Percentiles rank a stretch among this genome's conserved stretches.
Evolutionary conservation across 53 echinoderm and acorn worm species (phyloP).

Genomic region (Glandiceps talaboti): DNA sequence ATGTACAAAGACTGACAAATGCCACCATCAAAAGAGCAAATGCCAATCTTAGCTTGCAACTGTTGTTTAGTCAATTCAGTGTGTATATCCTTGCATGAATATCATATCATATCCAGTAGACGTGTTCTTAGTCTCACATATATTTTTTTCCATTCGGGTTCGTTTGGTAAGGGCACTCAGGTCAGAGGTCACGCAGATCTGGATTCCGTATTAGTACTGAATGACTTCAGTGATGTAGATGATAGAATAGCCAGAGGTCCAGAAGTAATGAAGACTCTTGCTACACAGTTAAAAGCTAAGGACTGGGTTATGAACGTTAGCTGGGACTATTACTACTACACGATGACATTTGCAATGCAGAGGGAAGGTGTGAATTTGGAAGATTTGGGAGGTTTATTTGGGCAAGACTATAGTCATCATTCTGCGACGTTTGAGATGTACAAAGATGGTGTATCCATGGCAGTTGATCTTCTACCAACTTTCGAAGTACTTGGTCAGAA

Average conservation of each 20-base stretch:
- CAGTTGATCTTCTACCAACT: neutral
- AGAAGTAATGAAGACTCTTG: neutral
- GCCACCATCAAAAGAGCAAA: too few species aligned
- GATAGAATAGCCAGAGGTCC: neutral
- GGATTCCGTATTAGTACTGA: neutral
- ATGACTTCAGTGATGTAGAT: neutral
- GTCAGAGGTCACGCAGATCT: neutral
- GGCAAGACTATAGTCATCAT: too few species aligned
- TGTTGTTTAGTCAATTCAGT: too few species aligned
- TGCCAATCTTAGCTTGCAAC: neutral
- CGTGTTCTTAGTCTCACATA: too few species aligned
- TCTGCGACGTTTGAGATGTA: too few species aligned
- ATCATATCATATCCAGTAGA: too few species aligned
- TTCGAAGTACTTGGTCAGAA: neutral
- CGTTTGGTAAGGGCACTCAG: neutral
- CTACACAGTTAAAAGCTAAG: neutral
- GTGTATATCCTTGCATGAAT: too few species aligned
- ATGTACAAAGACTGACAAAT: too few species aligned
- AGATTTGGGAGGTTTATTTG: too few species aligned
- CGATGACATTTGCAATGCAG: neutral
- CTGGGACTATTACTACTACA: neutral
- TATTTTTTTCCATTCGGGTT: neutral
- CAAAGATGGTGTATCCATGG: too few species aligned
- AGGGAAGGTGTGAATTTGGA: neutral
- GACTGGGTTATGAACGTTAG: neutral